Evolutionary conservation across 1,140 invertebrate species (phyloP).

Genomic region (Euglossa dilemma): DNA sequence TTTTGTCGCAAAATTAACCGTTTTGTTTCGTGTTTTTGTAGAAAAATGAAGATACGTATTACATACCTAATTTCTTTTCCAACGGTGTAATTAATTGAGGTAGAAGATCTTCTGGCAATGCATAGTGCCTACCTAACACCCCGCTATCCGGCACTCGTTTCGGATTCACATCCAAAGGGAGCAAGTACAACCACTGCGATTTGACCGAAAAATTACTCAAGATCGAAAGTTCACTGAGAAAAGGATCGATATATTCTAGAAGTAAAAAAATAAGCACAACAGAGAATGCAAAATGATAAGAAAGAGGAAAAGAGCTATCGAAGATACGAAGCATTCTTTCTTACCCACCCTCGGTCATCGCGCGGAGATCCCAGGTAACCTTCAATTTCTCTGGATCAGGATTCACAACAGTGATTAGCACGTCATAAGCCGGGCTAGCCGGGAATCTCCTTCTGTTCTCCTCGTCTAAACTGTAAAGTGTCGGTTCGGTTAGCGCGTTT

Average conservation of each 20-base stretch:
- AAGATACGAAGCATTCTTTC: background rate
- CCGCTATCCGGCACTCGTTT: constrained; percentile 83
- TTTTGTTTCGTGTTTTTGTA: background rate
- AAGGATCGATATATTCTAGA: constrained; percentile 89
- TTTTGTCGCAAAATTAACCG: constrained; percentile 4
- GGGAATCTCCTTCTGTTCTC: constrained; percentile 81
- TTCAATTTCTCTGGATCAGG: constrained; percentile 88
- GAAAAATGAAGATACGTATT: constrained; percentile 10
- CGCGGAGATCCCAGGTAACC: constrained; percentile 87
- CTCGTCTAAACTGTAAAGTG: constrained; percentile 76
- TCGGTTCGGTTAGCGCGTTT: constrained; percentile 78
- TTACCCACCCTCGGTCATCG: constrained; percentile 84
- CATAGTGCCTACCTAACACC: constrained; percentile 83
- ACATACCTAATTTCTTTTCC: constrained; percentile 90
- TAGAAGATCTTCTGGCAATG: constrained; percentile 85
- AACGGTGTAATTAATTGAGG: constrained; percentile 90
- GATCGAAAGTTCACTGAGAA: constrained; percentile 86
- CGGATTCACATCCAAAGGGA: constrained; percentile 88
- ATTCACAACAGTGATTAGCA: constrained; percentile 90
- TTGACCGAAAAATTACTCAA: constrained; percentile 90
- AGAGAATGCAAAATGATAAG: too few relatives aligned
- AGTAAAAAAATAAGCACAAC: constrained; percentile 37
- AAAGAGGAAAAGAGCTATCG: background rate
- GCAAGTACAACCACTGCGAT: constrained; percentile 93
- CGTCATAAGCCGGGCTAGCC: constrained; percentile 86